Evolutionary conservation across 1,140 invertebrate genomes (phyloP).

Genomic region (Nilaparvata lugens): DNA sequence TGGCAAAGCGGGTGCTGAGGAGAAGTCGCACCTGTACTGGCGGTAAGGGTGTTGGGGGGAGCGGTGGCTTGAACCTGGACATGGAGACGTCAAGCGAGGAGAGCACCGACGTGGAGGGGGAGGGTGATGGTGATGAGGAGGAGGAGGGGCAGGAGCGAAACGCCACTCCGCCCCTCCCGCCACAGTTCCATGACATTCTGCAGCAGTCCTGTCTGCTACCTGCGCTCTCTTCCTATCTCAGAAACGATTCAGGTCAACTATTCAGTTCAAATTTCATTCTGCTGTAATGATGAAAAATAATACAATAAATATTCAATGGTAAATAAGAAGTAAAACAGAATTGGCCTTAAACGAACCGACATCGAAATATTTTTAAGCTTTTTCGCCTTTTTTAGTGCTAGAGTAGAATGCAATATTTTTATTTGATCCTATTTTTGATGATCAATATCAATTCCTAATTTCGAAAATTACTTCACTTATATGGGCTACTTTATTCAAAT

Average conservation of each 20-base stretch:
- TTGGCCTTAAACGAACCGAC: too few species aligned
- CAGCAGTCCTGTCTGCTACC: conserved; percentile 75
- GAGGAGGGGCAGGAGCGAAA: conserved; percentile 19
- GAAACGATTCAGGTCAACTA: conserved; percentile 75
- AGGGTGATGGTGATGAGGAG: conserved; percentile 19
- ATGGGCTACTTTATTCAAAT: too few species aligned
- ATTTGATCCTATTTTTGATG: too few species aligned
- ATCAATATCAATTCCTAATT: too few species aligned
- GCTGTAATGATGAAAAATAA: neutral
- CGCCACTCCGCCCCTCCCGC: conserved; percentile 42
- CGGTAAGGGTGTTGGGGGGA: conserved; percentile 89
- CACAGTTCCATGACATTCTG: conserved; percentile 63
- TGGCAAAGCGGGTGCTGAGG: conserved; percentile 42
- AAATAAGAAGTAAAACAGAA: too few species aligned
- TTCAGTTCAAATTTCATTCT: too few species aligned
- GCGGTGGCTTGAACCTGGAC: conserved; percentile 51
- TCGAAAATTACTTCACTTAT: too few species aligned
- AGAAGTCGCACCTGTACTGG: conserved; percentile 85
- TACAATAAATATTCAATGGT: conserved; percentile 3
- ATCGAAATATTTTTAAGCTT: too few species aligned
- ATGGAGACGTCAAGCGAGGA: too few species aligned
- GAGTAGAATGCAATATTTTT: too few species aligned
- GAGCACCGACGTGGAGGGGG: neutral
- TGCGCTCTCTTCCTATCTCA: conserved; percentile 80
- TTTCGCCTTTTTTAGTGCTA: too few species aligned